A percentile compares a stretch with the other conserved stretches of the same genome.
Conservation (phyloP, 2,888 invertebrate species). For the Mesochorus sp. region DNA sequence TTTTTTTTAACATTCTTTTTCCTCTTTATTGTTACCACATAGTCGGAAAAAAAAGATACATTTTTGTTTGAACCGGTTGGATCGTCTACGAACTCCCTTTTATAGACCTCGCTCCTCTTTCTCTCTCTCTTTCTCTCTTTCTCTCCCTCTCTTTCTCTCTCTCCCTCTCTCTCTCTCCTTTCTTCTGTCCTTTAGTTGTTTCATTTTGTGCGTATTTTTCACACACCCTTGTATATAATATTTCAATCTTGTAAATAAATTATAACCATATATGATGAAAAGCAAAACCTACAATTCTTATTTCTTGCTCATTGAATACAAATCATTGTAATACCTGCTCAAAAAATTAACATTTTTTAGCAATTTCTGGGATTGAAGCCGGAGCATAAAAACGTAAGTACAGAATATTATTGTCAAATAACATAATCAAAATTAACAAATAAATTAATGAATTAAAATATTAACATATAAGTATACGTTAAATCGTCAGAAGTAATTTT, state of each 20-base stretch:
- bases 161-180: constrained; percentile 7
- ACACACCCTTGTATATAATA: constrained; percentile 80
- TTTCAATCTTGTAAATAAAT: constrained; percentile 82
- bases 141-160: constrained; percentile 39
- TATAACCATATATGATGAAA: constrained; percentile 74
- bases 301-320: background rate
- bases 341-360: too few relatives aligned
- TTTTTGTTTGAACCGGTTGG: background rate
- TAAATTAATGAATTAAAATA: too few relatives aligned
- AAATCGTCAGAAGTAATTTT: too few relatives aligned
- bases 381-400: too few relatives aligned
- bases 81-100: constrained; percentile 53
- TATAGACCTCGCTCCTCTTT: constrained; percentile 31
- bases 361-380: too few relatives aligned
- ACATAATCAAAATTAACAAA: too few relatives aligned
- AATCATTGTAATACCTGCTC: too few relatives aligned
- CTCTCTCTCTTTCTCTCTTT: constrained; percentile 33
- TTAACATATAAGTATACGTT: too few relatives aligned
- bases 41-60: background rate
- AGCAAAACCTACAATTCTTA: constrained; percentile 5
- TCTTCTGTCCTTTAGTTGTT: constrained; percentile 24
- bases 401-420: too few relatives aligned
- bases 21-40: background rate
- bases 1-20: background rate
- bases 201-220: constrained; percentile 64